Evolutionary conservation across 1,140 invertebrate species (phyloP), one percentile per base, ranked within the genome.

Genomic region (Spodoptera litura): DNA sequence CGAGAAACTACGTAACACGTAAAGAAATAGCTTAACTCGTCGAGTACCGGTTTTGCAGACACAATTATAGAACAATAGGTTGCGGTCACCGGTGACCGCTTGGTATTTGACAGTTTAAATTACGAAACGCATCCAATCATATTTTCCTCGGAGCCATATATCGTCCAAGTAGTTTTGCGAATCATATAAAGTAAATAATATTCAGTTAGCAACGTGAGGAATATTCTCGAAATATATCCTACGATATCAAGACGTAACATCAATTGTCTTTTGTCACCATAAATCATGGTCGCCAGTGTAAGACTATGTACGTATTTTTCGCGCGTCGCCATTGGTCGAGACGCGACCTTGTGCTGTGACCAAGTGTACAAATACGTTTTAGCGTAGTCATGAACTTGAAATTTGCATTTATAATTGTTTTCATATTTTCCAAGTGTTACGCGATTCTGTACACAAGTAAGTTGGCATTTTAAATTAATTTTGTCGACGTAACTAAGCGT

Each of bases 361-460:
- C 71, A 72, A 38, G 56, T 20, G 52, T 56, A 64, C 61, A 64
- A 12, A 62, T 38, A 52, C 64, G 62, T 66, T 51, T 52, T 44
- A 64, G 35, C 61, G 64, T 68, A 68, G 55, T 73, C 12, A 58
- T 59, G 55, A 73, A 73, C 71, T 53, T 58, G 55, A 73, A 73
- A 73, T 73, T 73, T 59, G 53, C 71, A 73, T 73, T 59, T 73
- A 73, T 73, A 68, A 68, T 68, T 68, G 49, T 59, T 49, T 38
- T 59, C 3, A 44, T 73, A 73, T 58, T 73, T 59, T 58, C 56
- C 31, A 38, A 59, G 53, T 58, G n/a, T 59, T 59, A 56, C 51
- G 71, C 31, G 55, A 58, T 13, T 56, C 5, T 44, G 25, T 71
- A 51, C n/a, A 55, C 5, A 12, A 58, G 6, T 52, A 31, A n/a